phyloP scores from a whole-genome alignment of 2,113 vertebrate genomes.

The Xenopus borealis region DNA sequence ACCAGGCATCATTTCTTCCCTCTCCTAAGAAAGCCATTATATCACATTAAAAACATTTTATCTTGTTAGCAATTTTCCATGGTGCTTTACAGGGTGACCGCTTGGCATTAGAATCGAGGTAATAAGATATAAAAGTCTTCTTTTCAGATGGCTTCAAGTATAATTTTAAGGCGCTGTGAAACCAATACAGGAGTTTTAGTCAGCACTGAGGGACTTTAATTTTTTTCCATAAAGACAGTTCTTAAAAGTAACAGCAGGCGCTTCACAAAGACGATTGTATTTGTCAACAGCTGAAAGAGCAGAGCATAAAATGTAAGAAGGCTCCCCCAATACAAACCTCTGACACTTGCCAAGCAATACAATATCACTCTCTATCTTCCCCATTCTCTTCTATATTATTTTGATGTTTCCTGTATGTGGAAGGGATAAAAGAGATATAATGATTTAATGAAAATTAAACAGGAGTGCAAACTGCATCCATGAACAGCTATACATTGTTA shows the following conservation, averaged over 20 bases:
- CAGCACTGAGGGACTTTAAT: constrained; percentile 37
- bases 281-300: constrained; percentile 27
- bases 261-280: constrained; percentile 26
- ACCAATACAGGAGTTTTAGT: constrained; percentile 43
- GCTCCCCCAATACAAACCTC: background rate
- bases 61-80: constrained; percentile 47
- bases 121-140: constrained; percentile 47
- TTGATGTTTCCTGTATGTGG: too few species aligned
- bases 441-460: too few species aligned
- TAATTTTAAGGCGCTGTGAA: constrained; percentile 46
- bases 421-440: too few species aligned
- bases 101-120: constrained; percentile 44
- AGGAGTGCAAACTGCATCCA: too few species aligned
- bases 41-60: constrained; percentile 48
- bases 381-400: too few species aligned
- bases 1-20: constrained; percentile 42
- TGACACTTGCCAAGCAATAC: too few species aligned
- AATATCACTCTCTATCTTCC: too few species aligned
- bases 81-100: constrained; percentile 47
- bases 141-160: constrained; percentile 41
- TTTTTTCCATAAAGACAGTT: constrained; percentile 29
- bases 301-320: constrained; percentile 12
- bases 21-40: constrained; percentile 46
- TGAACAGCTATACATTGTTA: too few species aligned
- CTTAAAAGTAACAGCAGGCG: constrained; percentile 20